Evolutionary conservation across 2,888 invertebrate genomes (phyloP).

Genomic region (Lochmaea crataegi): DNA sequence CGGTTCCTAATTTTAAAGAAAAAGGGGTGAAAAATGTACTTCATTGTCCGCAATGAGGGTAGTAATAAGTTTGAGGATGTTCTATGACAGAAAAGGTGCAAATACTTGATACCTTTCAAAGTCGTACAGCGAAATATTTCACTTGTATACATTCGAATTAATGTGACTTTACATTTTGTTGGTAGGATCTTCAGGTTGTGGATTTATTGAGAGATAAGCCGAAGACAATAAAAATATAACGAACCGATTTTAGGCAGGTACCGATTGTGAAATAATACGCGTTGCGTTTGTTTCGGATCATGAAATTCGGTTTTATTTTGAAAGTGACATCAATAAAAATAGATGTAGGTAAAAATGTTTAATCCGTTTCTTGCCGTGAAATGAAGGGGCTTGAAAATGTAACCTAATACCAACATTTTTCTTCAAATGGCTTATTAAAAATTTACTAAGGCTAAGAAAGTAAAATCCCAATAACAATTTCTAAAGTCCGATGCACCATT

Average conservation of each 20-base stretch:
- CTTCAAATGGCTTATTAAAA: no score
- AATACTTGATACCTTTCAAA: constrained; percentile 40
- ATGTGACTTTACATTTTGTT: constrained; percentile 41
- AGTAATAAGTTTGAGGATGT: constrained; percentile 59
- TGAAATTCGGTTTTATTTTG: constrained; percentile 32
- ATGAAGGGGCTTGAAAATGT: background rate
- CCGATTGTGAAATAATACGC: constrained; percentile 58
- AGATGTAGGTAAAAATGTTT: constrained; percentile 3
- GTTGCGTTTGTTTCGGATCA: constrained; percentile 34
- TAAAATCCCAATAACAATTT: no score
- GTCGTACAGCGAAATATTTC: constrained; percentile 10
- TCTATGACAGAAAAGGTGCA: constrained; percentile 51
- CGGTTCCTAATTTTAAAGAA: constrained; percentile 17
- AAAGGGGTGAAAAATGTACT: constrained; percentile 50
- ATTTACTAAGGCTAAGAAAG: no score
- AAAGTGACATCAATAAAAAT: constrained; percentile 8
- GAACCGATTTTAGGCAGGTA: constrained; percentile 59
- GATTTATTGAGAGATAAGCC: constrained; percentile 62
- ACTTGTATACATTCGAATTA: background rate
- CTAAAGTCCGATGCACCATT: no score
- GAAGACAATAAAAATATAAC: constrained; percentile 63
- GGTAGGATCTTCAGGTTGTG: constrained; percentile 60
- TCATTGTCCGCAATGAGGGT: constrained; percentile 57
- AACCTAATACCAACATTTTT: no score
- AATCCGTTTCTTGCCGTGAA: background rate